Conservation (phyloP, 2,113 vertebrate genomes). For the Zingel zingel region DNA sequence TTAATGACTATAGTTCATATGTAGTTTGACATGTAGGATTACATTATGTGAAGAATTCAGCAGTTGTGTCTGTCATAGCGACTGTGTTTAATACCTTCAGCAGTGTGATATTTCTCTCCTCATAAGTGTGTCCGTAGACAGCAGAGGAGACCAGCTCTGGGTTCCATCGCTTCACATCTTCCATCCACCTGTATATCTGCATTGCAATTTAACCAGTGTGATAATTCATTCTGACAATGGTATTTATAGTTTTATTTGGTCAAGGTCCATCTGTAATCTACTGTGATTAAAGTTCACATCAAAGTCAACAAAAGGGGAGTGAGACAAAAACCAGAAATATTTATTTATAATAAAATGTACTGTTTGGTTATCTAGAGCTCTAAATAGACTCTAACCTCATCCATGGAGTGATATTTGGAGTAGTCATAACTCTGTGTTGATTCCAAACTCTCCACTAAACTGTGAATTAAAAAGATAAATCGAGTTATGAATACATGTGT, state of each 20-base stretch:
- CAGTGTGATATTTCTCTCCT: conserved; percentile 77
- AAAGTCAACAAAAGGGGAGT: neutral
- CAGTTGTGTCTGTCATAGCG: neutral
- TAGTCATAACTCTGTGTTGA: conserved; percentile 73
- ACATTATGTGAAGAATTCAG: neutral
- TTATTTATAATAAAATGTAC: neutral
- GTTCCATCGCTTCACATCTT: conserved; percentile 71
- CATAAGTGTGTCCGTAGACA: conserved; percentile 80
- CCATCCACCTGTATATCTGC: conserved; percentile 87
- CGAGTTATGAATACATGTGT: neutral
- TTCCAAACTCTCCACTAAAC: conserved; percentile 14
- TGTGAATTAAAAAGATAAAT: neutral
- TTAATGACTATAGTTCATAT: neutral
- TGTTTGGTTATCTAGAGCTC: neutral
- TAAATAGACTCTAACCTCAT: conserved; percentile 74
- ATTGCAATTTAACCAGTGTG: neutral
- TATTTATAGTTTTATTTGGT: neutral
- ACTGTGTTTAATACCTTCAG: conserved; percentile 79
- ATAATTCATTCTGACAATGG: neutral
- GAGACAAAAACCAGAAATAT: neutral
- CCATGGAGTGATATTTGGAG: conserved; percentile 83
- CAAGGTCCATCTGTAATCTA: neutral
- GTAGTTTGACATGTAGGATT: too few species aligned
- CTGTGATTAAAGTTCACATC: neutral
- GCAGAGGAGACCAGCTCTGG: conserved; percentile 79